Evolutionary conservation across 2,797 vertebrate genomes (phyloP), one percentile per base, ranked within the genome.

Genomic region (Sebastes cheni): DNA sequence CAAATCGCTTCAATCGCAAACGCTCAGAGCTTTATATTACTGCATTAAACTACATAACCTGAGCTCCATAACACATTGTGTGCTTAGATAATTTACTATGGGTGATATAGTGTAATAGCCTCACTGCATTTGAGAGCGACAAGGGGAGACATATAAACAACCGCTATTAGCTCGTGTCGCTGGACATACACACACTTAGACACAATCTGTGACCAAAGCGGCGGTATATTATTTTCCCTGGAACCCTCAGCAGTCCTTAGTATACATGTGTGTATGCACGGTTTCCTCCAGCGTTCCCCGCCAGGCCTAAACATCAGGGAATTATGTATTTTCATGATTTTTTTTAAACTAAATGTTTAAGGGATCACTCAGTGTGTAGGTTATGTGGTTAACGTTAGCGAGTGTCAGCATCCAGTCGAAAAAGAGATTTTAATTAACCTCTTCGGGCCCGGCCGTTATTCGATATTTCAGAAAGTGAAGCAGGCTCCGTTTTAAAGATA

Each of bases 81-180:
- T 30, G 67, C 22, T 71, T 55, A 14, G 52, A 58, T 81, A 59
- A 82, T 86, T 85, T 85, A 88, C 66, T 36, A 50, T 8, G 46
- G 12, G 73, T 20, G 30, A 82, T 81, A 2, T 66, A 39, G 42
- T 75, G 4, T 74, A 77, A 86, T 68, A 60, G 78, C 60, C 50
- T 70, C 54, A 67, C 22, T 80, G 62, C 20, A 8, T 70, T 85
- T 77, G 69, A 36, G 29, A 81, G 32, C 66, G 68, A 71, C 65
- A 5, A 55, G 22, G 27, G 20, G 16, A 65, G 60, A 77, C 50
- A 30, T 20, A 71, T 70, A 65, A 89, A 77, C 27, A 75, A 68
- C 23, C 1, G 0, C 34, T 18, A 73, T 80, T 79, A 39, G 18
- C 75, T 66, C 5, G 36, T 22, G 2, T 78, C 54, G 27, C 27